A percentile compares a stretch with the other conserved stretches of the same genome.
Evolutionary conservation across 2,113 vertebrate species (phyloP).

Genomic region (Cynoglossus semilaevis): DNA sequence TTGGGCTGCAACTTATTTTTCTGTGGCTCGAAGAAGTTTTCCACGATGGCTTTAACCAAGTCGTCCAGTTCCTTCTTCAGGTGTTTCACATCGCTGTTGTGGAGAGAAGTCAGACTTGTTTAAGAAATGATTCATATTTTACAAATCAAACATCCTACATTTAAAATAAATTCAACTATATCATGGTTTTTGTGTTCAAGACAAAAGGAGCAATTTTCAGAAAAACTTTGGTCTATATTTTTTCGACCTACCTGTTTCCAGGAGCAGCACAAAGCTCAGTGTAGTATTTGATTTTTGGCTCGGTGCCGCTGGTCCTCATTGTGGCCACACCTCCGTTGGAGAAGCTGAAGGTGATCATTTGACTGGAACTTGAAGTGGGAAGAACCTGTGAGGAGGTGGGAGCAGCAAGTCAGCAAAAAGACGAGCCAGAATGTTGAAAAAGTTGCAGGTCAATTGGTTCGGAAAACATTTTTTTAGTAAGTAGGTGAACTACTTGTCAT

Average conservation of each 20-base stretch:
- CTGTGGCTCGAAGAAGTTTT: conserved; percentile 91
- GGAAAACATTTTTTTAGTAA: no score
- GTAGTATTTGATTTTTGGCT: conserved; percentile 99
- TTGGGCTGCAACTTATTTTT: conserved; percentile 88
- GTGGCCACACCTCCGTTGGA: conserved; percentile 93
- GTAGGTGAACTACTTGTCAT: no score
- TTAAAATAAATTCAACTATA: no score
- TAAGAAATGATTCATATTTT: no score
- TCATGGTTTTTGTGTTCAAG: no score
- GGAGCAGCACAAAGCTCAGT: conserved; percentile 91
- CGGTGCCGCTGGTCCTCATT: conserved; percentile 94
- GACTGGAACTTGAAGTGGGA: conserved; percentile 90
- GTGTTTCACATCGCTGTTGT: conserved; percentile 80
- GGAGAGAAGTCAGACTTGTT: conserved; percentile 5
- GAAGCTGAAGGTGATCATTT: conserved; percentile 98
- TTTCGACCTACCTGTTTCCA: conserved; percentile 82
- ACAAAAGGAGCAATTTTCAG: no score
- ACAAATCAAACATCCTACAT: no score
- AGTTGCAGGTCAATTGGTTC: neutral
- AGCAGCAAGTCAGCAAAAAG: neutral
- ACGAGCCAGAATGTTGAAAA: neutral
- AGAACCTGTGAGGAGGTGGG: conserved; percentile 79
- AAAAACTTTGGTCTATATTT: neutral
- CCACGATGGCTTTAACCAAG: conserved; percentile 84
- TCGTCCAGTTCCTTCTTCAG: conserved; percentile 88